Base-by-base conservation (phyloP, 2,113 vertebrate species). In the Lophochroa leadbeateri region DNA sequence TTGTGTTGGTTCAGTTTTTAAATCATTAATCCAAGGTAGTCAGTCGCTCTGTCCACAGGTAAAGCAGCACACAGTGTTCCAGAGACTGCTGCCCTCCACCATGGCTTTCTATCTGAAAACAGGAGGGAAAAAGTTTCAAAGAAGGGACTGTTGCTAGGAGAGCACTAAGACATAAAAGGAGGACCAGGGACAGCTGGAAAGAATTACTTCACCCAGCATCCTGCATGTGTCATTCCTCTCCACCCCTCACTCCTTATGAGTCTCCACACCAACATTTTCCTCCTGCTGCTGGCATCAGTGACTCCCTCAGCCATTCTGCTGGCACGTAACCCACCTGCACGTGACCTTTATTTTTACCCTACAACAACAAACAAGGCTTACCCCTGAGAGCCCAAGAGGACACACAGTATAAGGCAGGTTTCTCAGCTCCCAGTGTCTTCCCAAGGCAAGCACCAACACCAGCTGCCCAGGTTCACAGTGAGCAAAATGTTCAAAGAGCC, bases 131-230 rank as follows among this genome's bases (percentile, higher is more conserved):
- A 11, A 55, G 18, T 68, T 86, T 88, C 57, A 75, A 64, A 88
- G 41, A 77, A 58, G 28, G 64, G 6, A 52, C 24, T 70, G 57
- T 16, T 80, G 29, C 46, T 72, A 23, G 31, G 52, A 91, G 75
- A 92, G 44, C 18, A 93, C 31, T 28, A 46, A 58, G 37, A 80
- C 52, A 65, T 69, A 88, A 80, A 72, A 58, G 6, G 18, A 95
- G 27, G 47, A 81, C 68, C 28, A 78, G 77, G 55, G 60, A 65
- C 75, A 94, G 71, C 24, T 69, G 52, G 65, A 88, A 86, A 92
- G 29, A 81, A 86, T 81, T 90, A 81, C 76, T 33, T 94, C 90
- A 88, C 18, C 35, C 61, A 86, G 43, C 28, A 95, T 75, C 68
- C 69, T 75, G 57, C 17, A 13, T 47, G 47, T 71, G 69, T 93